Evolutionary conservation across 2,888 invertebrate species (phyloP), one percentile per base, ranked within the genome.

Genomic region (Eurytoma californica): DNA sequence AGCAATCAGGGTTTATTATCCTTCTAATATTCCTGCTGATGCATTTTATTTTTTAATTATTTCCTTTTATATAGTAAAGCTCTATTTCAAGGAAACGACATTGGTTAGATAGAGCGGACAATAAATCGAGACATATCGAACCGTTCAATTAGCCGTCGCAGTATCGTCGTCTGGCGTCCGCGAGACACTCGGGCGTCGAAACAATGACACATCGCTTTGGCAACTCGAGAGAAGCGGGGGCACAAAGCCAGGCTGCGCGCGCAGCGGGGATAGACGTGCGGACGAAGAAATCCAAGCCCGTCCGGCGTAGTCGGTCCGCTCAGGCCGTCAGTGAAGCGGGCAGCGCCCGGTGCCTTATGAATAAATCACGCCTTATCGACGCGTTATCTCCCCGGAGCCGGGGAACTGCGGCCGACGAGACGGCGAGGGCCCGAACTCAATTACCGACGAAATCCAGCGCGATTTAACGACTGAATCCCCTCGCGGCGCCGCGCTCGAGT

Each of bases 301-400:
- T 68, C 55, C 18, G 39, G 12, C 28, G 14, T 9, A 18, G 18
- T n/a, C 65, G 14, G 30, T 20, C 69, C 24, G 7, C n/a, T 61
- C 51, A 18, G n/a, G 53, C 67, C 51, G 39, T 39, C 39, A 9
- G 39, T 39, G 47, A 39, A 18, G n/a, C 18, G 53, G 28, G 47
- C 70, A 53, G 28, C 49, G 58, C 16, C 24, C 4, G 24, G 18
- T 3, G 49, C 63, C 69, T 72, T 72, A 80, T 77, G 70, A 80
- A 80, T 80, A 80, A 80, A 77, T 80, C 73, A 77, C 60, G 57
- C 30, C 58, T 80, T 73, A 69, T 80, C 72, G 65, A 77, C 47
- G 72, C 49, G 66, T 73, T 69, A 73, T 72, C 66, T 47, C 47
- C 39, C 30, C 53, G 20, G 49, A 13, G 55, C n/a, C 39, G 60